Evolutionary conservation across 2,888 invertebrate genomes (phyloP).

Genomic region (Anarsia innoxiella): DNA sequence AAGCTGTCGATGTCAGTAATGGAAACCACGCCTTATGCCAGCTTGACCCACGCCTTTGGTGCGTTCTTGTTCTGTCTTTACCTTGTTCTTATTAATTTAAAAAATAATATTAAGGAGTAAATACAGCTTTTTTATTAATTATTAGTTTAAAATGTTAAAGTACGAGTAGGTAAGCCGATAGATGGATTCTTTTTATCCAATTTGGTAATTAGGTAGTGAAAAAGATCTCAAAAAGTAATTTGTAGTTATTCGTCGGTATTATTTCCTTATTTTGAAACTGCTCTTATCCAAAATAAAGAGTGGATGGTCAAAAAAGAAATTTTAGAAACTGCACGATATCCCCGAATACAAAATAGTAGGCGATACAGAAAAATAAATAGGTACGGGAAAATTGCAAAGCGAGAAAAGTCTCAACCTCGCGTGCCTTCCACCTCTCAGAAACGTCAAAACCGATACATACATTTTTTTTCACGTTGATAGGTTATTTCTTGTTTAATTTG

Average conservation of each 20-base stretch:
- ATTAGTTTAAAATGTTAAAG: background rate
- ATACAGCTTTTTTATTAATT: background rate
- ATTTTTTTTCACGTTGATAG: constrained; percentile 32
- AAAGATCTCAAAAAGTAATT: background rate
- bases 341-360: too few species aligned
- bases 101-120: background rate
- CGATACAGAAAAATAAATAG: background rate
- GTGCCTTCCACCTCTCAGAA: constrained; percentile 41
- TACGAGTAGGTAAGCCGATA: background rate
- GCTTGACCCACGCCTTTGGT: background rate
- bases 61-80: background rate
- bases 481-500: too few species aligned
- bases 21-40: constrained; percentile 40
- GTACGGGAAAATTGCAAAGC: constrained; percentile 3
- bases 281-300: background rate
- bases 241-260: background rate
- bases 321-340: too few species aligned
- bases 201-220: background rate
- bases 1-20: constrained; percentile 58
- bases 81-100: background rate
- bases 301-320: too few species aligned
- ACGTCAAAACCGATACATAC: constrained; percentile 48
- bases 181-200: background rate
- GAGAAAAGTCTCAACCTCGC: constrained; percentile 28
- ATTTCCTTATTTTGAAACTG: background rate